Base-by-base conservation (phyloP, 2,113 vertebrate species). In the Pseudorectes ferrugineus region DNA sequence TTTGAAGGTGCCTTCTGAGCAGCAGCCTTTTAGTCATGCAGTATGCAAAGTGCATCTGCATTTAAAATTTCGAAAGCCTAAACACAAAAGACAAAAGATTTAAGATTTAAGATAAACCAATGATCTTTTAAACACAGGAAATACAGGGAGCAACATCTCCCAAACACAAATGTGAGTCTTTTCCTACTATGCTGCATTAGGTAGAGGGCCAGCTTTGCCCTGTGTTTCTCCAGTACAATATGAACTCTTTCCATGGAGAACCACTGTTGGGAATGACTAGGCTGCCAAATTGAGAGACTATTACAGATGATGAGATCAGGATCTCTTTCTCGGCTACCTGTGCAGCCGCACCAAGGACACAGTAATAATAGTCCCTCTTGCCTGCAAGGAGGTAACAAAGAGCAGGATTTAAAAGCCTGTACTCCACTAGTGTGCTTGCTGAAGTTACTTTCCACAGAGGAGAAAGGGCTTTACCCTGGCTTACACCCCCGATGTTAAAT, bases 401-500 rank as follows among this genome's bases (percentile, higher is more conserved):
- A 14, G 6, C 8, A 14, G 9, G 14, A 48, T 59, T 80, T 36
- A 48, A 71, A 89, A 74, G 38, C n/a, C 28, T 29, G 10, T 28
- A 31, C 26, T 42, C 15, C 18, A n/a, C 18, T 16, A 18, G 10
- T 5, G n/a, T 17, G 28, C 45, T 83, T 65, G 43, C 54, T 65
- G 3, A 59, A 75, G 33, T 19, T 46, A 55, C 24, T 57, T n/a
- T 57, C 21, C 36, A 21, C 26, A 67, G 6, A 0, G 15, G 16
- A 59, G 42, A 48, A 78, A 67, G 92, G 42, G 51, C 25, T 91
- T 70, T 40, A n/a, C 11, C 19, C 15, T 14, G 43, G 18, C 18
- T 38, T 40, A 36, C 9, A 5, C 29, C 40, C 26, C 14, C 0
- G 1, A 4, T 1, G 4, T 23, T 26, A 16, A 36, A 18, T 1